Conservation (phyloP, 2,113 vertebrate genomes). For the Seriola aureovittata region DNA sequence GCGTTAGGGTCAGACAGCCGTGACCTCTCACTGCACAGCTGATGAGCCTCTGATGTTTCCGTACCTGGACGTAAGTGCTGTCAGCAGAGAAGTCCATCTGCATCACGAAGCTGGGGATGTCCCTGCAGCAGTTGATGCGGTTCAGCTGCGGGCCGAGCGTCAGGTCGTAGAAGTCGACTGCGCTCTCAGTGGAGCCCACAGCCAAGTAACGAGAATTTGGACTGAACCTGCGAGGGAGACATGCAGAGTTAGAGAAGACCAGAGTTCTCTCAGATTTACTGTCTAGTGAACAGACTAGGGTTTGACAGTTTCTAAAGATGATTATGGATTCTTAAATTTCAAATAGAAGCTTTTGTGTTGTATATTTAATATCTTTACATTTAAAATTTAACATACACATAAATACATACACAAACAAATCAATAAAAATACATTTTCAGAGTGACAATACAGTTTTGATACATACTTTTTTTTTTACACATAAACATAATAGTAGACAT, state of each 20-base stretch:
- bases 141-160: constrained; percentile 93
- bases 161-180: constrained; percentile 97
- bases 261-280: neutral
- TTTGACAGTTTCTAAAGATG: neutral
- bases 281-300: no score
- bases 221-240: constrained; percentile 88
- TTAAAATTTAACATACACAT: neutral
- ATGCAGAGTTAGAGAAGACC: neutral
- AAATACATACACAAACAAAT: neutral
- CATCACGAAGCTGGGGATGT: constrained; percentile 95
- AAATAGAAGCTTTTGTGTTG: neutral
- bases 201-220: constrained; percentile 94
- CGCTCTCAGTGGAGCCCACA: constrained; percentile 95
- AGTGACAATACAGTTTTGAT: no score
- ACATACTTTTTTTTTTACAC: no score
- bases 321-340: no score
- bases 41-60: neutral
- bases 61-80: constrained; percentile 91
- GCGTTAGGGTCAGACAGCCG: neutral
- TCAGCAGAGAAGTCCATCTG: constrained; percentile 99
- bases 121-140: constrained; percentile 95
- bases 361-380: neutral
- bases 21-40: neutral
- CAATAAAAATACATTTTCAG: neutral
- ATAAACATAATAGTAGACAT: no score